Base-by-base conservation (phyloP, 1,140 invertebrate species). In the Trigoniulus corallinus region DNA sequence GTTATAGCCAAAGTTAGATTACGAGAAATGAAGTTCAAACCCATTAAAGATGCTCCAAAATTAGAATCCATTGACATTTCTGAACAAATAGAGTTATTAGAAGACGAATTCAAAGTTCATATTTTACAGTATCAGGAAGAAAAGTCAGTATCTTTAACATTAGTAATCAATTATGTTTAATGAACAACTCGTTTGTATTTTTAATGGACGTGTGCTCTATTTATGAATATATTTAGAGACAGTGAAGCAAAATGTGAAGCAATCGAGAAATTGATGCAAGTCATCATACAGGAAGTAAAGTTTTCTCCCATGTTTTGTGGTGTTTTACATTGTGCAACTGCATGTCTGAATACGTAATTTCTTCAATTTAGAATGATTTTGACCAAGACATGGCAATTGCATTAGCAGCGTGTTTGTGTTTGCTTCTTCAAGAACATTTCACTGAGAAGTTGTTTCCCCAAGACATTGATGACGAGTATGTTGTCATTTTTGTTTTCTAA, bases 201-300 rank as follows among this genome's bases (percentile, higher is more conserved):
- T 51, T 1, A 21, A n/a, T 47, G n/a, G 26, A 2, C 1, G n/a
- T 26, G 39, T 43, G 4, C 10, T 4, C 4, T n/a, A 10, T 43
- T 18, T 43, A 43, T 12, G 7, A 7, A 15, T 21, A 43, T 52
- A 60, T 54, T 7, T 56, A 70, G 68, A 42, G 78, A 81, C 58
- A 74, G 75, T 56, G 77, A 79, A 62, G 69, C 68, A 21, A 61
- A 73, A 56, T 82, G 80, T 69, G 77, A 81, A 64, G 64, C 75
- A 29, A 80, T 82, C 72, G 80, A 84, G 55, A 71, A 71, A 55
- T 64, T 85, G 48, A 72, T 83, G 45, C 75, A 82, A 63, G 64
- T 73, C 57, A 66, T 80, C n/a, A 67, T 81, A 3, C 58, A 64
- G 51, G 65, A 67, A 53, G 66, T 66, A 57, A 57, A n/a, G 44